Evolutionary conservation across 2,888 invertebrate species (phyloP).

Genomic region (Synergus itoensis): DNA sequence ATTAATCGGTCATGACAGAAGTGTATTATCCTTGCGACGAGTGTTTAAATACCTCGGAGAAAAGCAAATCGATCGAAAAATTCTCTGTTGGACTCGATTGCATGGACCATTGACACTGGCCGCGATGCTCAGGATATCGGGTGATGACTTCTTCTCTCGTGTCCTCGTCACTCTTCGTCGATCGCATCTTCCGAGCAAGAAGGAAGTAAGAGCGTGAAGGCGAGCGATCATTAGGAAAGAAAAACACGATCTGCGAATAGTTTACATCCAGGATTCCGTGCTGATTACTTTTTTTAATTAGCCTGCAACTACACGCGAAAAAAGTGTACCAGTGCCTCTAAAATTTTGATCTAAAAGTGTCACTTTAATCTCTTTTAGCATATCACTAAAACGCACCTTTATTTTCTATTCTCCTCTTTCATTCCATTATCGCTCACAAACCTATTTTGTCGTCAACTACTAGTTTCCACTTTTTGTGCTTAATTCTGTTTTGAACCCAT

Average conservation of each 20-base stretch:
- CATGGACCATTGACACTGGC: slow-evolving; percentile 33
- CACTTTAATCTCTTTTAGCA: neutral
- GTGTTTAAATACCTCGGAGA: neutral
- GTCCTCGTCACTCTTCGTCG: slow-evolving; percentile 34
- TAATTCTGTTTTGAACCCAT: slow-evolving; percentile 25
- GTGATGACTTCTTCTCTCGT: slow-evolving; percentile 22
- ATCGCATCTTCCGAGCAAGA: slow-evolving; percentile 7
- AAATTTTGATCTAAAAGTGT: neutral
- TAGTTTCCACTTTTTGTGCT: slow-evolving; percentile 20
- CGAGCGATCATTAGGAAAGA: slow-evolving; percentile 40
- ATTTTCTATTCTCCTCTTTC: neutral
- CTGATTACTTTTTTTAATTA: slow-evolving; percentile 48
- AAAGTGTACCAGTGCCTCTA: neutral
- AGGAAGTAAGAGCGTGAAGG: slow-evolving; percentile 38
- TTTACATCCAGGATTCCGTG: slow-evolving; percentile 43
- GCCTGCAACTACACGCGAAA: slow-evolving; percentile 18
- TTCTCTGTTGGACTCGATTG: neutral
- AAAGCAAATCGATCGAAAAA: neutral
- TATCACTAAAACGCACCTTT: too few species aligned
- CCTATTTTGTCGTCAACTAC: slow-evolving; percentile 13
- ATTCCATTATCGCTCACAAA: slow-evolving; percentile 15
- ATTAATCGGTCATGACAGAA: slow-evolving; percentile 44
- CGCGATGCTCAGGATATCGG: slow-evolving; percentile 23
- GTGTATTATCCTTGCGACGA: neutral
- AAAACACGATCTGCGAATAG: slow-evolving; percentile 24